Percentiles rank a stretch among this genome's conserved stretches.
Conservation (phyloP, 2,113 vertebrate species). For the Python bivittatus region DNA sequence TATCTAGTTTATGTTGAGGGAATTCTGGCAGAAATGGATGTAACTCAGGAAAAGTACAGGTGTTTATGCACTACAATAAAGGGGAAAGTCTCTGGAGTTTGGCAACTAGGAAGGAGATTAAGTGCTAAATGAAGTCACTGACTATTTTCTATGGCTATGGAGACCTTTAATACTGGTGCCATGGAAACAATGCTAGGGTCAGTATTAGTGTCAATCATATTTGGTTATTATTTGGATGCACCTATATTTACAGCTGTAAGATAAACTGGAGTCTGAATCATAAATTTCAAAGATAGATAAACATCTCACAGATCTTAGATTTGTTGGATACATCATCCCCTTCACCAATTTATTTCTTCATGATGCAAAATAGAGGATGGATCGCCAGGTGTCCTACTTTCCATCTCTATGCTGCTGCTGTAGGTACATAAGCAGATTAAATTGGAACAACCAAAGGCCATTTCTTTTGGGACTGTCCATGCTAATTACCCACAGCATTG, state of each 20-base stretch:
- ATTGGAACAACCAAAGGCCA: not conserved
- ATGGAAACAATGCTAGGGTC: not conserved
- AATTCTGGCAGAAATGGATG: slow-evolving; percentile 19
- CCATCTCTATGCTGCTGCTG: not conserved
- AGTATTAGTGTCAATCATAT: not conserved
- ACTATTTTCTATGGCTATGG: not conserved
- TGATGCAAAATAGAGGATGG: not conserved
- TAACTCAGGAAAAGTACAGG: not conserved
- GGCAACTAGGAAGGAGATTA: not conserved
- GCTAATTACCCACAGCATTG: not conserved
- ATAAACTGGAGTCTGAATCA: not conserved
- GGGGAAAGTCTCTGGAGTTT: not conserved
- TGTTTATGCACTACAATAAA: not conserved
- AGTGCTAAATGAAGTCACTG: fast-evolving
- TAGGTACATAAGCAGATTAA: not conserved
- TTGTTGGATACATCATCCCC: not conserved
- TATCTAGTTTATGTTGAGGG: not conserved
- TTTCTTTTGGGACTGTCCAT: not conserved
- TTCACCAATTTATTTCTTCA: not conserved
- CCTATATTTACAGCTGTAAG: not conserved
- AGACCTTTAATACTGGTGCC: not conserved
- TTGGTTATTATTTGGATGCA: not conserved
- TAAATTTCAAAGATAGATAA: not conserved
- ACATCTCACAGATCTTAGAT: not conserved
- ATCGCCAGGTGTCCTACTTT: not conserved